A percentile compares a stretch with the other conserved stretches of the same genome.
phyloP scores from a whole-genome alignment of 92 coral and sea anemone genomes.

The Porites cylindrica region DNA sequence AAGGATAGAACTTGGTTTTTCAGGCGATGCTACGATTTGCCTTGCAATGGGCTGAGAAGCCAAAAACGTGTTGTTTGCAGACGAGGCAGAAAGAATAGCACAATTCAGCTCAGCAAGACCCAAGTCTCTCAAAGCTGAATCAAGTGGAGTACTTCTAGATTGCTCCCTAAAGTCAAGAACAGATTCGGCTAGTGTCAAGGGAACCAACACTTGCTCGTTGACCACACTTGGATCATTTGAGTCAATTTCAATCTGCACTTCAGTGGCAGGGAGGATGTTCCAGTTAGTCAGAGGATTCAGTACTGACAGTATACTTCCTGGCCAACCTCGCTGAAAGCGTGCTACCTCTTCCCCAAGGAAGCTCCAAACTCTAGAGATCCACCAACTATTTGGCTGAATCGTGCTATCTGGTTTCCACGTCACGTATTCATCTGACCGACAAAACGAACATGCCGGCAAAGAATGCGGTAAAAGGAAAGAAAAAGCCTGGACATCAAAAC shows the following conservation, averaged over 20 bases:
- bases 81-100: neutral
- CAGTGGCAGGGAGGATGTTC: slow-evolving; percentile 72
- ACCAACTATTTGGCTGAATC: slow-evolving; percentile 17
- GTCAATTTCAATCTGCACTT: neutral
- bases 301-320: neutral
- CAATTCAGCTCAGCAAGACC: slow-evolving; percentile 49
- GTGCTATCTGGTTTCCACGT: slow-evolving; percentile 35
- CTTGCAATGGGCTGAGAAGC: slow-evolving; percentile 11
- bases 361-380: slow-evolving; percentile 65
- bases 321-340: neutral
- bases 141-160: neutral
- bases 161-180: slow-evolving; percentile 22
- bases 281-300: slow-evolving; percentile 55
- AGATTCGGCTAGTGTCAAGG: slow-evolving; percentile 44
- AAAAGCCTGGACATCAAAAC: slow-evolving; percentile 50
- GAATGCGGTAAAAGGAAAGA: slow-evolving; percentile 23
- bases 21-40: slow-evolving; percentile 46
- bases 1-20: slow-evolving; percentile 49
- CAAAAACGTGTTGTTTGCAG: neutral
- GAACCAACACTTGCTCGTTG: slow-evolving; percentile 26
- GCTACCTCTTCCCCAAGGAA: slow-evolving; percentile 4
- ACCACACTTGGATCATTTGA: neutral
- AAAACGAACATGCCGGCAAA: neutral
- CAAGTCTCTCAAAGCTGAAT: slow-evolving; percentile 3
- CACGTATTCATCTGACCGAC: neutral